phyloP scores from a whole-genome alignment of 2,888 invertebrate species.

The Acanthosepion pharaonis region DNA sequence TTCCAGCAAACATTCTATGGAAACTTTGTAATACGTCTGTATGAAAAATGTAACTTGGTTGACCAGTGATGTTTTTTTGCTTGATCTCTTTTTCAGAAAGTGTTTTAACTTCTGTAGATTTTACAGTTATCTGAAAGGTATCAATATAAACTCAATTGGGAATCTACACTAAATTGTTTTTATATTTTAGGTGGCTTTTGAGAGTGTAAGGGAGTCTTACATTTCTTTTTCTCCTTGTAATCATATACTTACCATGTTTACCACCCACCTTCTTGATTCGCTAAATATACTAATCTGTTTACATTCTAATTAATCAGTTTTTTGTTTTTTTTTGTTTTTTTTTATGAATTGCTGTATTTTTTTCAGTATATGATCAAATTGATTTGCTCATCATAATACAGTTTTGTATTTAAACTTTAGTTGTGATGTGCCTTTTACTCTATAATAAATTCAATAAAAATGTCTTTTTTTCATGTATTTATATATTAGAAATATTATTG shows the following conservation, averaged over 20 bases:
- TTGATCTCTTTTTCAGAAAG: neutral
- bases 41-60: neutral
- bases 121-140: neutral
- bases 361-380: neutral
- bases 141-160: neutral
- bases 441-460: too few species aligned
- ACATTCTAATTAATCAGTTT: neutral
- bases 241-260: neutral
- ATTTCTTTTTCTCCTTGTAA: neutral
- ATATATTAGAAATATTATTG: neutral
- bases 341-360: neutral
- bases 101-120: neutral
- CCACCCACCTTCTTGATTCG: neutral
- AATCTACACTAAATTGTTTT: slow-evolving; percentile 38
- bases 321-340: neutral
- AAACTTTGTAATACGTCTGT: neutral
- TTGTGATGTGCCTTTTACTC: too few species aligned
- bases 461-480: neutral
- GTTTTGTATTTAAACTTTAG: too few species aligned
- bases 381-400: too few species aligned
- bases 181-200: slow-evolving; percentile 50
- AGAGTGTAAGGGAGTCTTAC: slow-evolving; percentile 46
- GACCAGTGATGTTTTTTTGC: neutral
- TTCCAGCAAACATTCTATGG: neutral
- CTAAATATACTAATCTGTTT: slow-evolving; percentile 25